These are phyloP conservation scores for Hetaerina titia DNA, from an alignment of 2,888 invertebrate species.

Conservation along the genomic window DNA sequence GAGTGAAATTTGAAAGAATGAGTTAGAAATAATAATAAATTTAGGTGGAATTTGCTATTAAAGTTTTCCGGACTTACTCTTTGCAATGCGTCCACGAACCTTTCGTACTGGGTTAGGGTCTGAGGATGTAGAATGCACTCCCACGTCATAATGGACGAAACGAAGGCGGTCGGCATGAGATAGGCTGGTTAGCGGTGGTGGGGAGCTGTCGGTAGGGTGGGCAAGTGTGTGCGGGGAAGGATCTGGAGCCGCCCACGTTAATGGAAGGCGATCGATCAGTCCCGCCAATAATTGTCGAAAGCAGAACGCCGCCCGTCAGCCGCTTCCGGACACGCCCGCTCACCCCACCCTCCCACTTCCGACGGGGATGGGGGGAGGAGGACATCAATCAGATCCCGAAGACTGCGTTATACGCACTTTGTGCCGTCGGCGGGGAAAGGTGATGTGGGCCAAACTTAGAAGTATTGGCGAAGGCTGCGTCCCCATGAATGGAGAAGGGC, in stretches of 20 bases:
- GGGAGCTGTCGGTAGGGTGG: not conserved
- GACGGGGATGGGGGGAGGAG: not conserved
- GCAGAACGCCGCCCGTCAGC: conserved; percentile 12
- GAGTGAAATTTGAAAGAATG: no score
- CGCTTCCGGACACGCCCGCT: conserved; percentile 47
- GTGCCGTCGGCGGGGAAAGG: not conserved
- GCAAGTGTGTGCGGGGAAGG: not conserved
- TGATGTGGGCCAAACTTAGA: not conserved
- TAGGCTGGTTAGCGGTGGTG: not conserved
- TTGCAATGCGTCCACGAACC: no score
- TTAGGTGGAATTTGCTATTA: no score
- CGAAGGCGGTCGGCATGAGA: no score
- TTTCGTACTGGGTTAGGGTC: no score
- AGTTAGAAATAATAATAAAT: no score
- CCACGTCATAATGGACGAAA: no score
- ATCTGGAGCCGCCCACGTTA: conserved; percentile 9
- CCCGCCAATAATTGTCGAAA: conserved; percentile 61
- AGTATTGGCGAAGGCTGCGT: not conserved
- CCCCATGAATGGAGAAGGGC: not conserved
- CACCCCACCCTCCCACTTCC: conserved; percentile 14
- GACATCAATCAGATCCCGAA: conserved; percentile 44
- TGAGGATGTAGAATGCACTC: no score
- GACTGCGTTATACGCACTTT: conserved; percentile 6
- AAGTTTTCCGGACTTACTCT: no score
- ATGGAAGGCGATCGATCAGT: conserved; percentile 57